Conservation (phyloP, 2,797 vertebrate species). For the Coendou prehensilis region DNA sequence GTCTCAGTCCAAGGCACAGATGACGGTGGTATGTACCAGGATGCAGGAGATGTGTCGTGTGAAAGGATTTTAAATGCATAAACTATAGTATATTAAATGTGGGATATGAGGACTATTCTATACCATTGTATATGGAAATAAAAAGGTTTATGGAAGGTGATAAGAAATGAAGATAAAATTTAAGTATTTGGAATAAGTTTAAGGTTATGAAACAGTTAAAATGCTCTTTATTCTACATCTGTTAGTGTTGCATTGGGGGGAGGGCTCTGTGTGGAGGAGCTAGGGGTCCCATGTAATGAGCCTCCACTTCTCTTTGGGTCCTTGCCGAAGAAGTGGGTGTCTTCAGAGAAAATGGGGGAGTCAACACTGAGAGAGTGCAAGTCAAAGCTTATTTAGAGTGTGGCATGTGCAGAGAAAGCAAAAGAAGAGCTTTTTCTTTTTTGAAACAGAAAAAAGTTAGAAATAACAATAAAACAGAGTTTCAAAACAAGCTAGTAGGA, state of each 20-base stretch:
- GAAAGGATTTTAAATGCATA: background rate
- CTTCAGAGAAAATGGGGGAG: background rate
- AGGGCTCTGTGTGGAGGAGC: background rate
- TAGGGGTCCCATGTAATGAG: too few species aligned
- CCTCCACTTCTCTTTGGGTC: background rate
- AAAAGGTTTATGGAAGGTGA: background rate
- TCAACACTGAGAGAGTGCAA: background rate
- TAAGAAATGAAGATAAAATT: constrained; percentile 21
- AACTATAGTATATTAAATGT: background rate
- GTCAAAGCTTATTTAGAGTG: background rate
- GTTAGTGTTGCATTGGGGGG: background rate
- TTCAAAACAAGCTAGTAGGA: too few species aligned
- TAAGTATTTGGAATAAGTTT: constrained; percentile 17
- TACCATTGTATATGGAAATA: constrained; percentile 20
- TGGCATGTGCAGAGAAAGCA: background rate
- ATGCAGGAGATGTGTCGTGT: background rate
- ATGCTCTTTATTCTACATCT: background rate
- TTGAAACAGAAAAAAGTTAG: too few species aligned
- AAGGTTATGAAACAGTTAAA: background rate
- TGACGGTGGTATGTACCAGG: background rate
- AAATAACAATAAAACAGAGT: too few species aligned
- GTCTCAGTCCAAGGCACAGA: background rate
- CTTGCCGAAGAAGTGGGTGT: background rate
- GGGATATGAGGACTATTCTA: background rate
- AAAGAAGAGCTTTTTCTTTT: background rate